A percentile compares a stretch with the other conserved stretches of the same genome.
phyloP scores from a whole-genome alignment of 2,888 invertebrate genomes.

The Onthophagus sagittarius region DNA sequence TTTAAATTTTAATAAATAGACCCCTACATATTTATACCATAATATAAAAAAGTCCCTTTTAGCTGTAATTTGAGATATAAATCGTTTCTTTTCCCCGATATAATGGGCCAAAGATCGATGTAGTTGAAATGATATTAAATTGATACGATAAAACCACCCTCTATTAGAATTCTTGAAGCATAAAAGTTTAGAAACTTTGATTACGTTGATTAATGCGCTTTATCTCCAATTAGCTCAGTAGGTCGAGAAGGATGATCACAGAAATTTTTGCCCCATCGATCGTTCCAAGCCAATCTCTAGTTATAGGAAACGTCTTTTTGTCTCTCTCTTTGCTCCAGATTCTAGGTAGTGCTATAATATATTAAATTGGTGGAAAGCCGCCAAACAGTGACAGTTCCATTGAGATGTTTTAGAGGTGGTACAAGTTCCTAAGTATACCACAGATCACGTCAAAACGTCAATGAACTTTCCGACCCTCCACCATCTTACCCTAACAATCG shows the following conservation, averaged over 20 bases:
- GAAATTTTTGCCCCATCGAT: neutral
- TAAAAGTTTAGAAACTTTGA: neutral
- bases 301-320: neutral
- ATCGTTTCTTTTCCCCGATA: too few species aligned
- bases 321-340: neutral
- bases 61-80: too few species aligned
- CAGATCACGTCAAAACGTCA: neutral
- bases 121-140: neutral
- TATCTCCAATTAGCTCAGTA: neutral
- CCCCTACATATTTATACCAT: too few species aligned
- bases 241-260: neutral
- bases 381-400: neutral
- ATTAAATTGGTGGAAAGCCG: neutral
- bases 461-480: neutral
- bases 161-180: neutral
- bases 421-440: neutral
- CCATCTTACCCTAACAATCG: too few species aligned
- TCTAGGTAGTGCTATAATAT: neutral
- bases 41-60: too few species aligned
- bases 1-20: too few species aligned
- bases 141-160: neutral
- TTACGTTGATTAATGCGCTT: neutral
- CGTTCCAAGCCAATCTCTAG: neutral
- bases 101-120: too few species aligned
- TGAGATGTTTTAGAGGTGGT: too few species aligned